Evolutionary conservation across 2,888 invertebrate genomes (phyloP).

Genomic region (Augochlorella aurata): DNA sequence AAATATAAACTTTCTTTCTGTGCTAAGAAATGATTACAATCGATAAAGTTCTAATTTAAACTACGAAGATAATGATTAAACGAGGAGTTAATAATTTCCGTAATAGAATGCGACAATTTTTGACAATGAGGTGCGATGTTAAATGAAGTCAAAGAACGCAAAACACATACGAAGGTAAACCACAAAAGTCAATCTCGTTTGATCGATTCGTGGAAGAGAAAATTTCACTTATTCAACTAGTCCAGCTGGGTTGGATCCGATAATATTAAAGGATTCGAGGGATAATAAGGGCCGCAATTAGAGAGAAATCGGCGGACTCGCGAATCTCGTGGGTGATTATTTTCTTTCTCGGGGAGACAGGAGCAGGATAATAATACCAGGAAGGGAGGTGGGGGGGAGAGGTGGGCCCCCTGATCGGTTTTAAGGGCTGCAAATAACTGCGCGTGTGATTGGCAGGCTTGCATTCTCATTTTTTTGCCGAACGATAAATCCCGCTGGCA

Average conservation of each 20-base stretch:
- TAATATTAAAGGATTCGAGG: background rate
- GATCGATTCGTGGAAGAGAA: background rate
- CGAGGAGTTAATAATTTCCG: no score
- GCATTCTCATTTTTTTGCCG: slow-evolving; percentile 35
- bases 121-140: no score
- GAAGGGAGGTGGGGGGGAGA: background rate
- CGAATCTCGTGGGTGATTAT: background rate
- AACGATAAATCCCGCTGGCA: slow-evolving; percentile 54
- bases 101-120: no score
- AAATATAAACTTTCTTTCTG: no score
- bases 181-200: background rate
- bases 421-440: slow-evolving; percentile 35
- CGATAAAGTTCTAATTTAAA: no score
- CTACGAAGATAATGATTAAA: no score
- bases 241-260: background rate
- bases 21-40: no score
- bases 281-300: background rate
- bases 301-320: background rate
- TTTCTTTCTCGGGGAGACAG: background rate
- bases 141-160: background rate
- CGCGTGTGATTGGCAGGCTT: slow-evolving; percentile 47
- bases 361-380: background rate
- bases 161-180: background rate
- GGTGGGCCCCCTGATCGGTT: slow-evolving; percentile 2
- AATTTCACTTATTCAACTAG: background rate